These are phyloP conservation scores for Poecilia velifera DNA, from an alignment of 2,797 vertebrate genomes.

Conservation along the genomic window DNA sequence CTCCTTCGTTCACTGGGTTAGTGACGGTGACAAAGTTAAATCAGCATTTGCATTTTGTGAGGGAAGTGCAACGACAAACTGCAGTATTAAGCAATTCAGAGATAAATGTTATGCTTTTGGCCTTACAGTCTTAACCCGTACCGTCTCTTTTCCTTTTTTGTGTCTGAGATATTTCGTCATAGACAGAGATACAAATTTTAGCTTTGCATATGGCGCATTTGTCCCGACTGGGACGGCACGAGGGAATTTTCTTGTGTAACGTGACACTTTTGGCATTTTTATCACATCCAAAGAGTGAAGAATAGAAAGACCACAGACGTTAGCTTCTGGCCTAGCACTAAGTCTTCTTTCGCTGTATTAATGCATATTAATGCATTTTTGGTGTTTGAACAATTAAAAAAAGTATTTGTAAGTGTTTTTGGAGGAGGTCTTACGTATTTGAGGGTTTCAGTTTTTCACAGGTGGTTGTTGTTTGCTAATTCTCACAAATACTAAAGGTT, in stretches of 20 bases:
- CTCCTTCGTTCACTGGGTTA: neutral
- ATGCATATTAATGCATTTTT: neutral
- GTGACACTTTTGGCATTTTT: neutral
- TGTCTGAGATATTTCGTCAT: neutral
- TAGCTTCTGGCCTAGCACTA: neutral
- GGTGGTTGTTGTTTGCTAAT: neutral
- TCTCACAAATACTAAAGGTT: neutral
- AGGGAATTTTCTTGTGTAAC: neutral
- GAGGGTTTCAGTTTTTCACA: neutral
- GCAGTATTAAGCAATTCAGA: neutral
- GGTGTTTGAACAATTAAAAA: neutral
- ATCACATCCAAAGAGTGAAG: neutral
- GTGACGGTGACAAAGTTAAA: neutral
- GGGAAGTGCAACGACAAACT: neutral
- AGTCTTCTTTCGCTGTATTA: neutral
- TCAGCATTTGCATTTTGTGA: neutral
- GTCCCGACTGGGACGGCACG: neutral
- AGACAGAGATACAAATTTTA: neutral
- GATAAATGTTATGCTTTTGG: neutral
- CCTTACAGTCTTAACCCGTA: neutral
- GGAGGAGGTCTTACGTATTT: too few relatives aligned
- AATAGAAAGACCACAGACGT: neutral
- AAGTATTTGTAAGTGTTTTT: neutral
- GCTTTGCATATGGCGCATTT: neutral
- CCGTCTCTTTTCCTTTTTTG: neutral